A percentile compares a stretch with the other conserved stretches of the same genome.
These are phyloP conservation scores for Naso thynnoides DNA, from an alignment of 2,797 vertebrate genomes.

Conservation along the genomic window DNA sequence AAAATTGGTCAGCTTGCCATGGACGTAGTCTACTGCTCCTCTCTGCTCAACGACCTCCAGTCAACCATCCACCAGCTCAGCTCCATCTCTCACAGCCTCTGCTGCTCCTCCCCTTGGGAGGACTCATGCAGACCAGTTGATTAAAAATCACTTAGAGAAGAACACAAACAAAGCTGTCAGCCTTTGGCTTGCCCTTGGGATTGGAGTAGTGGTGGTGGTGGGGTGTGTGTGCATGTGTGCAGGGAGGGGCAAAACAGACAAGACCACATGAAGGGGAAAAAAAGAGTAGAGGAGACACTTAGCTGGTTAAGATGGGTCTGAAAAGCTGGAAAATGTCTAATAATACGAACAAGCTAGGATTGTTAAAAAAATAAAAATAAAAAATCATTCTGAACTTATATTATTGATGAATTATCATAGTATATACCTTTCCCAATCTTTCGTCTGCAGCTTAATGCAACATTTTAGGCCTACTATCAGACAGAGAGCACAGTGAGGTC, in stretches of 20 bases:
- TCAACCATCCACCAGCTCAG: slow-evolving; percentile 40
- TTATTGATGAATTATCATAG: slow-evolving; percentile 4
- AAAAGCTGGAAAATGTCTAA: slow-evolving; percentile 34
- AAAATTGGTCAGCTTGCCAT: slow-evolving; percentile 23
- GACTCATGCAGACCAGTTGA: slow-evolving; percentile 85
- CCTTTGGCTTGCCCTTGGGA: slow-evolving; percentile 81
- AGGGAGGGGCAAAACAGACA: slow-evolving; percentile 26
- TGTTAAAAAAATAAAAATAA: no score
- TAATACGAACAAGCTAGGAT: background rate
- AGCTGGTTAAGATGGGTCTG: slow-evolving; percentile 37
- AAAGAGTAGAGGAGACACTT: slow-evolving; percentile 73
- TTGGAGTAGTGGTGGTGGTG: slow-evolving; percentile 34
- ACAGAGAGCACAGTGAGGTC: background rate
- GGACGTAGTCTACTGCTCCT: background rate
- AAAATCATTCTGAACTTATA: background rate
- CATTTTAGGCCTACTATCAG: background rate
- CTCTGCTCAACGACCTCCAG: slow-evolving; percentile 32
- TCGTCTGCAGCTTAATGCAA: background rate
- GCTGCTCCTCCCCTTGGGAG: slow-evolving; percentile 75
- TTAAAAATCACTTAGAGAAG: slow-evolving; percentile 88
- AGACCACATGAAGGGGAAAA: slow-evolving; percentile 38
- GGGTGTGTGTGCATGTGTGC: background rate
- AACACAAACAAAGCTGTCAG: slow-evolving; percentile 86
- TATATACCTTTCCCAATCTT: background rate
- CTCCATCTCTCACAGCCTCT: slow-evolving; percentile 58